Percentiles rank a stretch among this genome's conserved stretches.
These are phyloP conservation scores for Aplodontia rufa DNA, from an alignment of 2,113 vertebrate genomes.

Conservation along the genomic window DNA sequence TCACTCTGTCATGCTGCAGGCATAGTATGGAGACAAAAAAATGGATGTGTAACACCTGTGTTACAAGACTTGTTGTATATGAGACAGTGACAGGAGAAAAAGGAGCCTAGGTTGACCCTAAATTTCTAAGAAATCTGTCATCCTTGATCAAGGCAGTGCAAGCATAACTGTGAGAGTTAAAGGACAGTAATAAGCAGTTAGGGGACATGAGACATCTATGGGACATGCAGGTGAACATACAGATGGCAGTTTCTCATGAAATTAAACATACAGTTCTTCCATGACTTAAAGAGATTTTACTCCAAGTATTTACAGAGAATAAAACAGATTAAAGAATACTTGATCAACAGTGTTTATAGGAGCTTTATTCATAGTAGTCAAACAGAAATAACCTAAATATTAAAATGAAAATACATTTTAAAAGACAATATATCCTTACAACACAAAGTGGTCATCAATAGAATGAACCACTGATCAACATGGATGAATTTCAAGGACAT, in stretches of 20 bases:
- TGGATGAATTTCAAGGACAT: slow-evolving; percentile 22
- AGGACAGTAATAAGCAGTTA: not conserved
- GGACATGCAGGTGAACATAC: not conserved
- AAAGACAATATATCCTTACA: not conserved
- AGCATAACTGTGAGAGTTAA: not conserved
- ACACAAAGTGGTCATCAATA: not conserved
- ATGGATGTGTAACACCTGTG: not conserved
- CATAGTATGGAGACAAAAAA: not conserved
- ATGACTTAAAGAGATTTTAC: not conserved
- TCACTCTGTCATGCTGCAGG: not conserved
- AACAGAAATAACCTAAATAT: not conserved
- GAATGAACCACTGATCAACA: not conserved
- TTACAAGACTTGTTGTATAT: not conserved
- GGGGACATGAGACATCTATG: not conserved
- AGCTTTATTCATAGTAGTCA: not conserved
- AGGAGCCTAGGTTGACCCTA: not conserved
- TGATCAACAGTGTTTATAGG: not conserved
- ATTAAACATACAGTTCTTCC: not conserved
- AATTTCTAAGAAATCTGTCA: not conserved
- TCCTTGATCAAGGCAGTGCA: not conserved
- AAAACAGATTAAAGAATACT: not conserved
- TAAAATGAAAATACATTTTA: not conserved
- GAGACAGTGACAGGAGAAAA: not conserved
- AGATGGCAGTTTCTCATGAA: not conserved
- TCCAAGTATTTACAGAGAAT: not conserved